Base-by-base conservation (phyloP, 2,888 invertebrate genomes). In the Clepsis dumicolana region DNA sequence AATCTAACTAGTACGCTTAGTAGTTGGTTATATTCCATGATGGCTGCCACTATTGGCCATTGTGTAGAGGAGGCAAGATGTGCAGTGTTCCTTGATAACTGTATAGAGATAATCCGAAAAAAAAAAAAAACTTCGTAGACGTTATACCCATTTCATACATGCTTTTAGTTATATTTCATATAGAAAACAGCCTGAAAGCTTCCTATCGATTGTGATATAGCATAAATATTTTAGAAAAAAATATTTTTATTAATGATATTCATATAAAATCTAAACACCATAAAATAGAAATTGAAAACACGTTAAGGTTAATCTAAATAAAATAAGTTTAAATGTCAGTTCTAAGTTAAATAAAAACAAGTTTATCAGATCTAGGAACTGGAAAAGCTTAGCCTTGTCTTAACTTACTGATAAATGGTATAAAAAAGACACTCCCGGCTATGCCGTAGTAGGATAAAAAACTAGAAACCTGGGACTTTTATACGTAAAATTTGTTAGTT, bases 121-220 rank as follows among this genome's bases (percentile, higher is more conserved):
- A 38, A 1, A 12, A 38, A 4, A 16, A n/a, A 21, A 12, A 5
- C n/a, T n/a, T 56, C 21, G 21, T 5, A 21, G 10, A 29, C 16
- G 44, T 14, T 61, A 60, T 63, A 59, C 71, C 68, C 84, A 89
- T 86, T 89, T 86, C 91, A 92, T 91, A 93, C 93, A 93, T 92
- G 93, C 93, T 91, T 89, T 83, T 76, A 70, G 69, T 64, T 60
- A 61, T 12, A 50, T n/a, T 29, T 32, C 56, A n/a, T 27, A 44
- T 32, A 65, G 8, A 21, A 65, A 65, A 77, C 76, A 78, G 88
- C 87, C 84, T 91, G 93, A 93, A 93, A 93, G 92, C 93, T 91
- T 90, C 88, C 82, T 86, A 88, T 72, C 86, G 93, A 93, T 93
- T 93, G 93, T 93, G 93, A 92, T 83, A 74, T 73, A 57, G 71